Evolutionary conservation across 1,140 invertebrate genomes (phyloP), one percentile per base, ranked within the genome.

Genomic region (Piezodorus guildinii): DNA sequence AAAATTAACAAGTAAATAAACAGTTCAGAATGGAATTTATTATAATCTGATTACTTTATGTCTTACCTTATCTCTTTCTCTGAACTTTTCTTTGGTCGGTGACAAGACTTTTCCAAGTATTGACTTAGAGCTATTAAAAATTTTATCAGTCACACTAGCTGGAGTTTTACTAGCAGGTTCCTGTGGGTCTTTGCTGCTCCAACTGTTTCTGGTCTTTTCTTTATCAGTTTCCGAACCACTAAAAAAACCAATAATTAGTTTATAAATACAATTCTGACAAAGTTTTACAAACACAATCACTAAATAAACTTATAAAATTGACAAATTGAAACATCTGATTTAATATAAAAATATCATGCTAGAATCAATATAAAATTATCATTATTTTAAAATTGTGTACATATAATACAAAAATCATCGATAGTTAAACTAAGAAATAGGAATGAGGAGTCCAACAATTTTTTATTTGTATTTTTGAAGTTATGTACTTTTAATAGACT

Each of bases 91-190:
- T 75, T 83, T 85, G 0, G 83, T 80, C 0, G 87, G 87, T 0
- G 87, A 90, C 9, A 90, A 76, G 68, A 89, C 85, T 76, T 90
- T 90, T 25, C 84, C 86, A 62, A 90, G 74, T 66, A 90, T 83
- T 71, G 77, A 86, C 72, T 90, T 90, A 4, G 87, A 88, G 66
- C 85, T 82, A 3, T 83, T 79, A 16, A 89, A 69, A 70, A 88
- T 81, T 69, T 87, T 82, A 67, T 87, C 86, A 67, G 86, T 85
- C 2, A 87, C 82, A 72, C 88, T 85, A 0, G 52, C 19, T 16
- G 52, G 21, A 5, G 52, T 56, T 56, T 56, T 56, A 56, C 6
- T 23, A 25, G 30, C 14, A 10, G 23, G 19, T 64, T 68, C 54
- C 39, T 62, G n/a, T 64, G 54, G 56, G 45, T 63, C 52, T 56